These are phyloP conservation scores for Anas capensis DNA, from an alignment of 2,797 vertebrate species.

Conservation along the genomic window DNA sequence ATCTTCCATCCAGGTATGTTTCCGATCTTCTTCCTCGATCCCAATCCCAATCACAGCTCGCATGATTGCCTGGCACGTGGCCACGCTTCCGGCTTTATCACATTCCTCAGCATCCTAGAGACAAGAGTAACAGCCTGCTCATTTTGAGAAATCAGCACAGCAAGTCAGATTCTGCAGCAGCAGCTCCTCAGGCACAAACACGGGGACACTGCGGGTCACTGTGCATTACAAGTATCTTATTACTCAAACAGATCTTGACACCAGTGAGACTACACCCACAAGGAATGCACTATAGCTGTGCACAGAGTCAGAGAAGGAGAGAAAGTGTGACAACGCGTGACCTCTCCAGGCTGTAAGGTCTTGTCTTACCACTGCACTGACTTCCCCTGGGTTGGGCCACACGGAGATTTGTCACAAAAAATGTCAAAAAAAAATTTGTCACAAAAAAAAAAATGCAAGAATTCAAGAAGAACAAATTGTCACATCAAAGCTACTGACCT, in stretches of 20 bases:
- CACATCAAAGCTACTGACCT: neutral
- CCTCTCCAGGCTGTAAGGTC: neutral
- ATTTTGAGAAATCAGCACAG: neutral
- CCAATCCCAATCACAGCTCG: constrained; percentile 96
- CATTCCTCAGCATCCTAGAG: constrained; percentile 95
- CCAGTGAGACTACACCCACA: neutral
- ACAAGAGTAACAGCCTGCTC: neutral
- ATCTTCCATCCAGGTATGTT: constrained; percentile 99
- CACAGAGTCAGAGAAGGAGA: neutral
- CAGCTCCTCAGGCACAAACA: neutral
- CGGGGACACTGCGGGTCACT: neutral
- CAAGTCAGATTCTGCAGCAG: neutral
- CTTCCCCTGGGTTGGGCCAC: neutral
- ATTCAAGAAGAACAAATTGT: neutral
- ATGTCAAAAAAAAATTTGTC: too few relatives aligned
- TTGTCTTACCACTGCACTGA: neutral
- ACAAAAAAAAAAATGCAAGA: neutral
- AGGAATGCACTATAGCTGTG: neutral
- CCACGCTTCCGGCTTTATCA: constrained; percentile 96
- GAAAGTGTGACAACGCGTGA: neutral
- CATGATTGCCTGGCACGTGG: constrained; percentile 95
- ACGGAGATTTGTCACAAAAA: neutral
- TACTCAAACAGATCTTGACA: neutral
- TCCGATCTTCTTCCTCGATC: constrained; percentile 96
- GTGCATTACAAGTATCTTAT: neutral